Evolutionary conservation across 2,797 vertebrate genomes (phyloP), one percentile per base, ranked within the genome.

Genomic region (Acipenser transmontanus): DNA sequence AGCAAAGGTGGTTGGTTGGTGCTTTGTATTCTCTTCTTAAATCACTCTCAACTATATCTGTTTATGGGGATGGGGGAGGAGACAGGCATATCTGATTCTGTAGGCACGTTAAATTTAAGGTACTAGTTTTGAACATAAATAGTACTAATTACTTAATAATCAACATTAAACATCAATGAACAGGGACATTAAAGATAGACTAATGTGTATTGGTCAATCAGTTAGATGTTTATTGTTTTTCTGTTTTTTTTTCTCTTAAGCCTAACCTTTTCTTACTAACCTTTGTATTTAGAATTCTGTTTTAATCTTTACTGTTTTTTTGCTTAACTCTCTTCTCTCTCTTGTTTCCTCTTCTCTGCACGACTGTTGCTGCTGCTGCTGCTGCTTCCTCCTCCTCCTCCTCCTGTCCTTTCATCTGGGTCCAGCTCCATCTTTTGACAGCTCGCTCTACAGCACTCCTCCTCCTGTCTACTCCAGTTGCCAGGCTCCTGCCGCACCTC

Each of bases 351-450:
- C 85, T 85, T 85, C 88, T 80, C 78, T 91, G 78, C 80, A 77
- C 75, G 63, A 70, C 9, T 54, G 52, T 7, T 54, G 52, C 1
- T 54, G 52, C 52, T 54, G 52, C 52, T 77, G 89, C 91, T 85
- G 87, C 88, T 83, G 75, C 75, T 64, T 73, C 75, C 34, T 34
- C 69, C 68, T 76, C 75, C 65, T 73, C 75, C 34, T 34, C 69
- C 68, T 65, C 69, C 73, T 64, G 68, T 69, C 71, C 74, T 69
- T 51, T 75, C 81, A 80, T 82, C 72, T 84, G 80, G 81, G 81
- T 87, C 80, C 88, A 99, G 97, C 94, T 83, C 80, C 88, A 81
- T 85, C 90, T 81, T 94, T 94, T 71, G 94, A 98, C 86, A 96
- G 90, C 91, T 93, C 93, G 79, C 92, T 90, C 78, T 93, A 89